Base-by-base conservation (phyloP, 2,888 invertebrate genomes). In the Heliconius erato region DNA sequence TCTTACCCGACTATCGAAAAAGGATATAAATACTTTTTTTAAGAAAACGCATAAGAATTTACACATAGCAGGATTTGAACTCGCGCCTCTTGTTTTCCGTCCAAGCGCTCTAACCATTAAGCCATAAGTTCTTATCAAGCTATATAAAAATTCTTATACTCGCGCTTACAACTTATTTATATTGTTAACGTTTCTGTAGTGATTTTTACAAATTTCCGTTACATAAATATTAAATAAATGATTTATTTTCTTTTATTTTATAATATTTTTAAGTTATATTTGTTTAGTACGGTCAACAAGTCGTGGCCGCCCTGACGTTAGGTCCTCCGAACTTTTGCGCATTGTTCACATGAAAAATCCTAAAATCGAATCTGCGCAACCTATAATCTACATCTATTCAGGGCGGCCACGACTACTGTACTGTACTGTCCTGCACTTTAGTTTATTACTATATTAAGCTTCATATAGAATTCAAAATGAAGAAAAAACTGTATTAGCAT, bases 1-100 rank as follows among this genome's bases (percentile, higher is more conserved):
- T 78, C 74, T 74, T 68, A 82, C 79, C 59, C 82, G 72, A 80
- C 63, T 67, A 69, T 63, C 71, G 49, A 44, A 80, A 81, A 78
- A 78, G 44, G 74, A 44, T 59, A 69, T 26, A 74, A 35, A 49
- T 19, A 54, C 23, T 4, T 63, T 63, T 54, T 63, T 63, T 63
- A n/a, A 63, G 63, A 67, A 67, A 67, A 67, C 28, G 28, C 16
- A 67, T 28, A 67, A 28, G 6, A 67, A 28, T 67, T 32, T 67
- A 12, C 3, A 67, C 16, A n/a, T 28, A 67, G 16, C 67, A 7
- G 16, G 67, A 67, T 28, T 28, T 28, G 67, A 32, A 67, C 12
- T 11, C n/a, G 65, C 12, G 2, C 6, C 2, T 67, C 65, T 67
- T 26, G 28, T 26, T 14, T 67, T 6, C 16, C 28, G 26, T 28